Percentiles rank a stretch among this genome's conserved stretches.
Evolutionary conservation across 2,888 invertebrate species (phyloP).

Genomic region (Drosophila paranaensis): DNA sequence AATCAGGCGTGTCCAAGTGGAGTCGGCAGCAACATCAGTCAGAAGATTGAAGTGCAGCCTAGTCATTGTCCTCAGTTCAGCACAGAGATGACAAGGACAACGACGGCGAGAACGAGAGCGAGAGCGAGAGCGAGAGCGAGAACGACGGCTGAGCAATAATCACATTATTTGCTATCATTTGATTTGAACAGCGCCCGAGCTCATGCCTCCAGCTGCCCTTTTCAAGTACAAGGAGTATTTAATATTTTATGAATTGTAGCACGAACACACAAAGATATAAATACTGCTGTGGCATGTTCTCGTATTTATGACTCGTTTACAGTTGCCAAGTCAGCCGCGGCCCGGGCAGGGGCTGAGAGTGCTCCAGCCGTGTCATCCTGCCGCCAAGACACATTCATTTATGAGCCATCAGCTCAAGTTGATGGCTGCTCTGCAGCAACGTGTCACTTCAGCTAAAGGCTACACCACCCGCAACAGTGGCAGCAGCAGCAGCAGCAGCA

Average conservation of each 20-base stretch:
- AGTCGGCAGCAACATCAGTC: constrained; percentile 51
- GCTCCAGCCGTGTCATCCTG: constrained; percentile 48
- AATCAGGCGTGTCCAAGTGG: constrained; percentile 78
- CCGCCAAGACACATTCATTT: constrained; percentile 70
- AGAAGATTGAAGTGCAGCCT: constrained; percentile 76
- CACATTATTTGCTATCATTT: constrained; percentile 77
- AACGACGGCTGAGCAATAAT: constrained; percentile 56
- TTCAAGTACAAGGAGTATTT: constrained; percentile 56
- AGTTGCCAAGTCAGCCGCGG: constrained; percentile 70
- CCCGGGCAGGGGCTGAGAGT: background rate
- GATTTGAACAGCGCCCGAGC: constrained; percentile 67
- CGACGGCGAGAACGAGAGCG: constrained; percentile 5
- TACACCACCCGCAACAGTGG: constrained; percentile 2
- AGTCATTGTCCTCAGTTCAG: constrained; percentile 42
- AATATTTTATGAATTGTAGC: constrained; percentile 74
- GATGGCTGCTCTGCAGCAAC: constrained; percentile 47
- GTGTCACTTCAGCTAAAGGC: constrained; percentile 46
- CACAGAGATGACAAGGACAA: constrained; percentile 30
- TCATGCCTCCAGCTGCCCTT: constrained; percentile 8
- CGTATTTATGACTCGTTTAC: constrained; percentile 71
- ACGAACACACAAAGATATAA: constrained; percentile 43
- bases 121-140: constrained; percentile 15
- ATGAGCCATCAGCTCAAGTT: constrained; percentile 56
- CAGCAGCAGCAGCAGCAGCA: background rate
- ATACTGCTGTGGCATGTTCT: constrained; percentile 46